These are phyloP conservation scores for Leptura quadrifasciata DNA, from an alignment of 2,888 invertebrate species.

Conservation along the genomic window DNA sequence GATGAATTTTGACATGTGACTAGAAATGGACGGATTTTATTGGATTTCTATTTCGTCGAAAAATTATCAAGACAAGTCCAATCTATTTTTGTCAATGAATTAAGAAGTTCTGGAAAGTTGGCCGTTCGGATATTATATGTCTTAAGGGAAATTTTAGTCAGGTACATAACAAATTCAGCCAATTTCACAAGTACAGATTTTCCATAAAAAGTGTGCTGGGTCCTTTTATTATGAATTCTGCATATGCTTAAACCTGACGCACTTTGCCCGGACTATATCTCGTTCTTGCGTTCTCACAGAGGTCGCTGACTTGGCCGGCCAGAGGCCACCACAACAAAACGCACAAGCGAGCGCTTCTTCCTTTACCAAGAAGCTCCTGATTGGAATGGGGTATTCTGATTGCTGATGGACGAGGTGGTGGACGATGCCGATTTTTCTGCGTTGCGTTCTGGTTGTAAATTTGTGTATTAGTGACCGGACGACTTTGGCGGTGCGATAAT, in stretches of 20 bases:
- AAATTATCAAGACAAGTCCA: too few species aligned
- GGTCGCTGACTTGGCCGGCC: slow-evolving; percentile 73
- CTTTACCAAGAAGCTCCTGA: slow-evolving; percentile 36
- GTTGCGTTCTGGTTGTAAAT: slow-evolving; percentile 13
- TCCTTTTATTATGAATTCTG: too few species aligned
- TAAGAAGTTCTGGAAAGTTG: too few species aligned
- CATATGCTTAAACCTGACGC: not conserved
- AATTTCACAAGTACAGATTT: too few species aligned
- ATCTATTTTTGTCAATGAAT: too few species aligned
- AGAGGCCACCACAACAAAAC: slow-evolving; percentile 73
- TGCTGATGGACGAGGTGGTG: slow-evolving; percentile 28
- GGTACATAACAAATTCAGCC: too few species aligned
- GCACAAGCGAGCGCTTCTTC: slow-evolving; percentile 70
- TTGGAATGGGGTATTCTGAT: slow-evolving; percentile 32
- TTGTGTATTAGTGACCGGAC: slow-evolving; percentile 1
- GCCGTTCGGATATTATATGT: too few species aligned
- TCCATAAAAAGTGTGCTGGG: too few species aligned
- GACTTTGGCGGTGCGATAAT: slow-evolving; percentile 25
- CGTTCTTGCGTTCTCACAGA: slow-evolving; percentile 72
- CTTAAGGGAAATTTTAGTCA: too few species aligned
- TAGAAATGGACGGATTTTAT: too few species aligned
- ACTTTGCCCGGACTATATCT: slow-evolving; percentile 44
- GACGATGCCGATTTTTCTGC: slow-evolving; percentile 19
- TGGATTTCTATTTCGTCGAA: too few species aligned
- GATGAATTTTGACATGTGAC: too few species aligned